Evolutionary conservation across 2,797 vertebrate species (phyloP), one percentile per base, ranked within the genome.

Genomic region (Sarcoramphus papa): DNA sequence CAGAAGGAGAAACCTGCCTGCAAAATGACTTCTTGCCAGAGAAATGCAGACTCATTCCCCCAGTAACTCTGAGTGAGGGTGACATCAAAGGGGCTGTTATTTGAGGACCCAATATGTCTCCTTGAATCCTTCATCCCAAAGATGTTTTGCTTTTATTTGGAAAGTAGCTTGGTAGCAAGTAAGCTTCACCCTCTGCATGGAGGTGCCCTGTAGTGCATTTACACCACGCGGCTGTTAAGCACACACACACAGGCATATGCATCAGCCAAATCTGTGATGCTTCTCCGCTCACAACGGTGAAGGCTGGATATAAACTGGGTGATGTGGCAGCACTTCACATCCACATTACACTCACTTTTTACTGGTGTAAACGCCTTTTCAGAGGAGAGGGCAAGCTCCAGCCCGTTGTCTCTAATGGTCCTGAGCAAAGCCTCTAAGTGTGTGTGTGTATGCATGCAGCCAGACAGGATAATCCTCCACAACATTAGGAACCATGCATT

Each of bases 281-380:
- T 67, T 48, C 56, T 68, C 40, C 0, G 1, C 25, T 81, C 54
- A 14, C 33, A 27, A 1, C 1, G 1, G 21, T 31, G 24, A 68
- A 69, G 35, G 37, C 4, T 35, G 74, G 35, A 25, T 43, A 47
- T 12, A 23, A 43, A 30, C 3, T 16, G 8, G 1, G 1, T 30
- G 24, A 16, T 0, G 3, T 43, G 68, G 35, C n/a, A 70, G 54
- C 30, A n/a, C 54, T 69, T 62, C 12, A 4, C 7, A 31, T 11
- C 9, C 20, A 22, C n/a, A 7, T 56, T 22, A 35, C 1, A 4
- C 12, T 72, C 40, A 20, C 13, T 45, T 60, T 48, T 78, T 48
- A 41, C 67, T 37, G 40, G 10, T 75, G 64, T 16, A 56, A 80
- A 74, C 5, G 3, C 37, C 25, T 68, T 53, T 37, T 70, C 37